Evolutionary conservation across 1,140 invertebrate species (phyloP), one percentile per base, ranked within the genome.

Genomic region (Leptinotarsa lineolata): DNA sequence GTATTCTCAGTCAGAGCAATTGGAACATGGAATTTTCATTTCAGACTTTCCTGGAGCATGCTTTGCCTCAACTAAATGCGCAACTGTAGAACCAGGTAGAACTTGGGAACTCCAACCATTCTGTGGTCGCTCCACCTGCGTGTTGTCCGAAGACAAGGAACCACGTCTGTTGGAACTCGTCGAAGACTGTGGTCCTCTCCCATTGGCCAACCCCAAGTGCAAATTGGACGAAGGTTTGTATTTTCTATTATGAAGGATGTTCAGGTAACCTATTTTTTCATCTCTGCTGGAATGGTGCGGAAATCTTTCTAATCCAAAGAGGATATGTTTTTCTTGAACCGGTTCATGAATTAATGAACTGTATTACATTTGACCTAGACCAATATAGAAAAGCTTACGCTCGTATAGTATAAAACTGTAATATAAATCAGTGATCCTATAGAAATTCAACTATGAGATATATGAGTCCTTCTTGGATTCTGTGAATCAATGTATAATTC

Each of bases 21-120:
- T 39, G 30, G 11, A 39, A 39, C 30, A 39, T 39, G 0, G 11
- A 2, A 39, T n/a, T 54, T n/a, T 18, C 6, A 54, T 87, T 85
- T 6, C 85, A 96, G 94, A 96, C 86, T 96, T 96, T 88, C 94
- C 94, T 60, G 93, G 92, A 12, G 89, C 94, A 87, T 96, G 94
- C 81, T 96, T 95, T 85, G 94, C 94, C 1, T 95, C 93, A 0
- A 96, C 94, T n/a, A 90, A 90, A 74, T 96, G 94, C 83, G 92
- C 93, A 1, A 95, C 94, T 16, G 90, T 95, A 39, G 93, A 94
- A 81, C 92, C 92, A 45, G 91, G 90, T 54, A 92, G 94, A 84
- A 87, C 90, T 30, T 96, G 94, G 94, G 93, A 95, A 44, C 83
- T 96, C 76, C 86, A 91, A 11, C 94, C 94, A 2, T 96, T 95